phyloP scores from a whole-genome alignment of 1,140 invertebrate genomes.

The Lethrus apterus region DNA sequence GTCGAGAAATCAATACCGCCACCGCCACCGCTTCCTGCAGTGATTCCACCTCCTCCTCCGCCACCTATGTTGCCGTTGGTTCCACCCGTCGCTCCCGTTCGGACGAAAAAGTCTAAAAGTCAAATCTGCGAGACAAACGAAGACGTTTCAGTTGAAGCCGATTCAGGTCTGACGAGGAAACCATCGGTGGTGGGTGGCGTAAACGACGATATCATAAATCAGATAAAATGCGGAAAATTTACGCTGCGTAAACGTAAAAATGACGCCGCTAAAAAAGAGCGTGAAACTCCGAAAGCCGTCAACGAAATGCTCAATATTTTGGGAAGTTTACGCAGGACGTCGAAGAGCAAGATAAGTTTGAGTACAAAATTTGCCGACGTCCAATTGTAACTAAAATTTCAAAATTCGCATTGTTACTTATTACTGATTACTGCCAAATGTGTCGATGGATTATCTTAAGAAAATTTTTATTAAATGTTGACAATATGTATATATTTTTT shows the following conservation, averaged over 20 bases:
- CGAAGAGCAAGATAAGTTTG: constrained; percentile 35
- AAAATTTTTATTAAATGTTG: no score
- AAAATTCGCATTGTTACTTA: no score
- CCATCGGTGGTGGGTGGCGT: constrained; percentile 42
- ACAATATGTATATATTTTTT: no score
- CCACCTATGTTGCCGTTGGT: constrained; percentile 41
- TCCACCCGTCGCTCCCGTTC: constrained; percentile 27
- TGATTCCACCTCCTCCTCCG: constrained; percentile 41
- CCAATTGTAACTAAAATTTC: constrained; percentile 1
- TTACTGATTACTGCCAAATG: no score
- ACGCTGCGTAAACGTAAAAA: constrained; percentile 57
- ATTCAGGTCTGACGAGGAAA: constrained; percentile 14
- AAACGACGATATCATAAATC: constrained; percentile 66
- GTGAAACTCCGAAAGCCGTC: constrained; percentile 57
- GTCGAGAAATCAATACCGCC: constrained; percentile 48
- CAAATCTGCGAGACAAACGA: constrained; percentile 23
- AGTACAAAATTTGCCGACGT: constrained; percentile 10
- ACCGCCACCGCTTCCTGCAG: constrained; percentile 37
- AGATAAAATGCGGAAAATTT: constrained; percentile 68
- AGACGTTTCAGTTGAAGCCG: constrained; percentile 33
- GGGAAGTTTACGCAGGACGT: constrained; percentile 56
- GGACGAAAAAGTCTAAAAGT: constrained; percentile 5
- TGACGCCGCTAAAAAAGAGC: constrained; percentile 49
- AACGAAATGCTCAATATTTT: constrained; percentile 65
- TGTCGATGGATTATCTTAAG: no score